phyloP scores from a whole-genome alignment of 1,140 invertebrate genomes.

The Procambarus clarkii region DNA sequence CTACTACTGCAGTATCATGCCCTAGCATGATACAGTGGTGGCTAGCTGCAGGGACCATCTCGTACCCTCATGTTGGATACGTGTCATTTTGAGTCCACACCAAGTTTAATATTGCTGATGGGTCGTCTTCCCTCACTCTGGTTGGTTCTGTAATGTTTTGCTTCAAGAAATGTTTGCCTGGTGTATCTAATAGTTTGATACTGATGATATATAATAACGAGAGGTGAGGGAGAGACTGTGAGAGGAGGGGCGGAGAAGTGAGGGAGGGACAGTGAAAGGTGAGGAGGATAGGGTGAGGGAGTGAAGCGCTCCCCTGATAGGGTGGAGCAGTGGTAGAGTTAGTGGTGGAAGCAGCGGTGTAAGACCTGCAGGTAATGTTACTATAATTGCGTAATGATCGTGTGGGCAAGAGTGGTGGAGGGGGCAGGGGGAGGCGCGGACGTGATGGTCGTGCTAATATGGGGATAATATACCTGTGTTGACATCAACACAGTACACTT shows the following conservation, averaged over 20 bases:
- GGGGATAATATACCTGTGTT: not conserved
- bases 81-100: too few species aligned
- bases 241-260: not conserved
- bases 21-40: too few species aligned
- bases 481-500: not conserved
- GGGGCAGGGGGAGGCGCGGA: not conserved
- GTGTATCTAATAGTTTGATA: too few species aligned
- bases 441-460: not conserved
- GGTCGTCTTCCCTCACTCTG: too few species aligned
- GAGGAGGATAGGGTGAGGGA: not conserved
- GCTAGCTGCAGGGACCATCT: too few species aligned
- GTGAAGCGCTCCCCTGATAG: not conserved
- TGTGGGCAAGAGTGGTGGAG: not conserved
- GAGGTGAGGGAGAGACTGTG: not conserved
- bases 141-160: too few species aligned
- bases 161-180: too few species aligned
- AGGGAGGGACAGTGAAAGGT: not conserved
- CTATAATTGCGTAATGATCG: slow-evolving; percentile 24
- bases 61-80: too few species aligned
- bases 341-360: not conserved
- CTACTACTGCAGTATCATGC: too few species aligned
- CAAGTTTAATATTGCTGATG: too few species aligned
- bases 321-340: not conserved
- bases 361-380: slow-evolving; percentile 17
- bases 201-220: too few species aligned